phyloP scores from a whole-genome alignment of 2,797 vertebrate species.

The Sebastolobus altivelis region DNA sequence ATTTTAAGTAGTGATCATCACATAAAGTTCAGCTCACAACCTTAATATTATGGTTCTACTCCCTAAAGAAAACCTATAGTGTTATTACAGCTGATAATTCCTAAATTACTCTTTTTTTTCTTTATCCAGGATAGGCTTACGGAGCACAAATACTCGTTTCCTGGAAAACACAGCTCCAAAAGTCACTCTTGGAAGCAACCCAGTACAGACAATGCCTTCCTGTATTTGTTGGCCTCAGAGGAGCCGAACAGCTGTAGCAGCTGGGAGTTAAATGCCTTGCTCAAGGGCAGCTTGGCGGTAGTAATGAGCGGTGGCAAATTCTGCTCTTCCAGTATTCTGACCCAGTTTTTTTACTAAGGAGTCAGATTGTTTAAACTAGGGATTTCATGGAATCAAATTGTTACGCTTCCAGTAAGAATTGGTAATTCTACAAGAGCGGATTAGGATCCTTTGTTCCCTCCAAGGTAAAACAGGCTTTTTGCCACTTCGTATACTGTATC shows the following conservation, averaged over 20 bases:
- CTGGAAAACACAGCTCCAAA: constrained; percentile 5
- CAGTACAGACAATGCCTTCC: neutral
- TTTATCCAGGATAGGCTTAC: neutral
- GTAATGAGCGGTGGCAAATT: neutral
- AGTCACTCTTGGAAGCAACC: neutral
- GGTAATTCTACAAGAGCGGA: neutral
- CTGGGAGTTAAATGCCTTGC: constrained; percentile 17
- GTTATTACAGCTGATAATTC: neutral
- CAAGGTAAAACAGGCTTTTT: constrained; percentile 21
- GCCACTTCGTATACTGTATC: neutral
- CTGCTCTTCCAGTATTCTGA: neutral
- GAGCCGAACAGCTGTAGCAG: neutral
- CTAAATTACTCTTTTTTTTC: neutral
- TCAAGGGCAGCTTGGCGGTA: neutral
- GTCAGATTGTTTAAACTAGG: constrained; percentile 6
- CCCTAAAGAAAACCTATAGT: neutral
- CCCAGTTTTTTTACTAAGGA: neutral
- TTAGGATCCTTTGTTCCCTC: constrained; percentile 5
- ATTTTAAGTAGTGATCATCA: neutral
- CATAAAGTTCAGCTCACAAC: neutral
- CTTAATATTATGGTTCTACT: neutral
- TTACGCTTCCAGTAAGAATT: constrained; percentile 6
- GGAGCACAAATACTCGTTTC: neutral
- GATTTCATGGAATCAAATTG: constrained; percentile 19
- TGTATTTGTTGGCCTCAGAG: neutral